phyloP scores from a whole-genome alignment of 1,140 invertebrate genomes.

The Solenopsis invicta region DNA sequence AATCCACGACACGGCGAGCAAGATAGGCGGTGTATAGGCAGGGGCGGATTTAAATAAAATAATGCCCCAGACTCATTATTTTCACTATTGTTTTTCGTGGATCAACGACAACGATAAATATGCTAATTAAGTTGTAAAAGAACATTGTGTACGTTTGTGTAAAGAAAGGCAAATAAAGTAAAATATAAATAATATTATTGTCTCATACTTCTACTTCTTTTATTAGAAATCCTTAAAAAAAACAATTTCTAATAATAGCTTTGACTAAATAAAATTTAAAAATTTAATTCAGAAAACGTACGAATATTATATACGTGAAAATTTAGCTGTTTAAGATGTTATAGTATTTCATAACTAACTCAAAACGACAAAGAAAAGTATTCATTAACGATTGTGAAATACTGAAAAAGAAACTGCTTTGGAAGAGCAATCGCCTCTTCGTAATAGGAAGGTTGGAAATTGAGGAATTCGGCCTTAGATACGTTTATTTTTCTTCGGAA shows the following conservation, averaged over 20 bases:
- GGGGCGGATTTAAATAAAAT: slow-evolving; percentile 48
- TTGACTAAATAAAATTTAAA: neutral
- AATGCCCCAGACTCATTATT: slow-evolving; percentile 1
- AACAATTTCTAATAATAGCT: neutral
- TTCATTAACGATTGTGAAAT: neutral
- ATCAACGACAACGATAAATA: neutral
- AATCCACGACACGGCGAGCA: slow-evolving; percentile 51
- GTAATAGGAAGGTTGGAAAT: neutral
- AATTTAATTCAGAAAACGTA: neutral
- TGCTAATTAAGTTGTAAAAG: neutral
- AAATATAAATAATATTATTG: neutral
- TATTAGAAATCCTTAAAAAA: neutral
- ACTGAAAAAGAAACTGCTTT: no score
- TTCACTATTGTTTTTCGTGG: neutral
- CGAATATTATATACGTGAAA: neutral
- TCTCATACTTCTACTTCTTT: neutral
- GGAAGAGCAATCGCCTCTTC: neutral
- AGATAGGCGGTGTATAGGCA: slow-evolving; percentile 33
- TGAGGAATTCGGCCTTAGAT: neutral
- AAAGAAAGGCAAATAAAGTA: neutral
- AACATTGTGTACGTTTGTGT: neutral
- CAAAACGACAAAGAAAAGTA: neutral
- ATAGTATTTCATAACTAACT: neutral
- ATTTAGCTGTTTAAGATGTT: neutral
- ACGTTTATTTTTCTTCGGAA: slow-evolving; percentile 7